phyloP scores from a whole-genome alignment of 2,113 vertebrate genomes.

The Megaceryle torquata region DNA sequence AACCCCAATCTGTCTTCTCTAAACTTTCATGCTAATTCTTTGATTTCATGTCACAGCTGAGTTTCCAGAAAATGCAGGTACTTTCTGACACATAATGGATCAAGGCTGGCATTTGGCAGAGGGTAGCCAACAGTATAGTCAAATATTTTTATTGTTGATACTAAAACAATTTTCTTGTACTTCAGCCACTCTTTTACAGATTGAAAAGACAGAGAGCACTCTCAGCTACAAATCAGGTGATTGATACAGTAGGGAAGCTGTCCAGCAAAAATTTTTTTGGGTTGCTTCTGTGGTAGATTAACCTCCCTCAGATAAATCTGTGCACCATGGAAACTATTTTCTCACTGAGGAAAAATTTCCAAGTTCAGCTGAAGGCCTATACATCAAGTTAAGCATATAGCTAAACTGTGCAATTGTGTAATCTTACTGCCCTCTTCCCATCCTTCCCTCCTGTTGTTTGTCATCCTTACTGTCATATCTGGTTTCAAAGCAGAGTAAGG shows the following conservation, averaged over 20 bases:
- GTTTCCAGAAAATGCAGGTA: background rate
- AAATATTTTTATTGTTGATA: background rate
- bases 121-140: background rate
- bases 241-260: background rate
- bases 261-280: background rate
- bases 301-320: constrained; percentile 65
- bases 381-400: constrained; percentile 55
- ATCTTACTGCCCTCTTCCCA: constrained; percentile 58
- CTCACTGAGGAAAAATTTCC: constrained; percentile 58
- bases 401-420: constrained; percentile 42
- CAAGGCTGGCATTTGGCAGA: background rate
- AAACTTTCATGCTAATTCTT: constrained; percentile 6
- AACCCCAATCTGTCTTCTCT: constrained; percentile 48
- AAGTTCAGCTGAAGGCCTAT: constrained; percentile 52
- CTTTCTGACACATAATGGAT: background rate
- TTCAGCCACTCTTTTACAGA: background rate
- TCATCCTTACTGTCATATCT: constrained; percentile 45
- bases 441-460: constrained; percentile 24
- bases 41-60: background rate
- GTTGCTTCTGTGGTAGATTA: constrained; percentile 41
- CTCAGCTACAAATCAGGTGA: background rate
- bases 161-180: background rate
- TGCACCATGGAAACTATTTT: constrained; percentile 61
- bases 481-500: constrained; percentile 44
- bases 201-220: background rate